Percentiles rank a stretch among this genome's conserved stretches.
Conservation (phyloP, 2,888 invertebrate species). For the Perizoma flavofasciatum region DNA sequence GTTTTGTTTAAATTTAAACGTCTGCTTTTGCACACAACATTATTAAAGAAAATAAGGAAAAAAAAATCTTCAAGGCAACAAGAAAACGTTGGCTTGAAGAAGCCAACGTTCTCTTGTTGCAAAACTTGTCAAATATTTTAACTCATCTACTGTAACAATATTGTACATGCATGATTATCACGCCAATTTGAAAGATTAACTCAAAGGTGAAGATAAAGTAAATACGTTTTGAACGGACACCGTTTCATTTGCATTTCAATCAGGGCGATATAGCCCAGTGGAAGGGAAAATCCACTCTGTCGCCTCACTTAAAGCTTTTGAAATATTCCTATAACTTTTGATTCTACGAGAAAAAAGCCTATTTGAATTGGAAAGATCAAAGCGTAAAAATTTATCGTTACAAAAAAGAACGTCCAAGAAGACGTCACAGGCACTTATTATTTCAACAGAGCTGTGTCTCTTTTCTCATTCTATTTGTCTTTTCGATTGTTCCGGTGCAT, state of each 20-base stretch:
- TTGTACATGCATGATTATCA: conserved; percentile 40
- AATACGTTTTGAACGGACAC: conserved; percentile 77
- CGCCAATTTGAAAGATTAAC: conserved; percentile 66
- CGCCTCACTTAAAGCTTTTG: conserved; percentile 81
- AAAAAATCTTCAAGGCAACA: too few species aligned
- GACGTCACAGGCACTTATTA: conserved; percentile 80
- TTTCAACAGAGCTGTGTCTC: conserved; percentile 79
- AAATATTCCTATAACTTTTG: conserved; percentile 83
- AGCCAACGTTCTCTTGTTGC: too few species aligned
- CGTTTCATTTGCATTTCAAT: conserved; percentile 82
- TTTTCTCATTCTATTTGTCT: conserved; percentile 82
- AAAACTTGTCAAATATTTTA: too few species aligned
- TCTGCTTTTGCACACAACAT: conserved; percentile 6
- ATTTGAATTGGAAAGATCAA: conserved; percentile 83
- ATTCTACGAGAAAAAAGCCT: conserved; percentile 78
- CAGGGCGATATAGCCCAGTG: conserved; percentile 79
- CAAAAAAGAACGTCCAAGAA: conserved; percentile 78
- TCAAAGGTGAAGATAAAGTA: conserved; percentile 69
- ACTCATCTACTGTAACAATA: too few species aligned
- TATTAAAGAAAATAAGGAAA: background rate
- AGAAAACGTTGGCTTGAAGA: too few species aligned
- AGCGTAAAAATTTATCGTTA: conserved; percentile 80
- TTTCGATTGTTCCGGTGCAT: conserved; percentile 84
- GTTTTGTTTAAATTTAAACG: conserved; percentile 11
- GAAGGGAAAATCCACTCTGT: conserved; percentile 79